Evolutionary conservation across 2,113 vertebrate genomes (phyloP).

Genomic region (Mastomys coucha): DNA sequence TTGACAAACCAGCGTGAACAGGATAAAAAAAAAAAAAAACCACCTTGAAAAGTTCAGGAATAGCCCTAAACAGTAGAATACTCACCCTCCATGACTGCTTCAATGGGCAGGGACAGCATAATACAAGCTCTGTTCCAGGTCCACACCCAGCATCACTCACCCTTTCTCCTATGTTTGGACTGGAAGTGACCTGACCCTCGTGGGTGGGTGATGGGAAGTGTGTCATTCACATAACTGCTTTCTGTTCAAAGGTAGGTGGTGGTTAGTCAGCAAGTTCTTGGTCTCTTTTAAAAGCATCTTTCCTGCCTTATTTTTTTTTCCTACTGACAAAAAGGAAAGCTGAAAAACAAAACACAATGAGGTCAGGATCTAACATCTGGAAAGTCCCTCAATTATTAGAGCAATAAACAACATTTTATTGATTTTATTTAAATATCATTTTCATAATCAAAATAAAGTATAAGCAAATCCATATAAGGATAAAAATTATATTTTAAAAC

Average conservation of each 20-base stretch:
- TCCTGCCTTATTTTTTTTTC: background rate
- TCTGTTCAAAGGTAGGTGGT: background rate
- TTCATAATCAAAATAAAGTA: conserved; percentile 38
- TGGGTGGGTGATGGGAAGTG: background rate
- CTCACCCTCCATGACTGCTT: background rate
- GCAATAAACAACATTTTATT: conserved; percentile 58
- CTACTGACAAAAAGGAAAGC: conserved; percentile 67
- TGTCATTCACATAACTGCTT: background rate
- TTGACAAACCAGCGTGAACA: background rate
- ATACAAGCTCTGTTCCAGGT: background rate
- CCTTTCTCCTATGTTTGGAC: background rate
- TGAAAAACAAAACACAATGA: conserved; percentile 71
- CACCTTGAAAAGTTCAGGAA: background rate
- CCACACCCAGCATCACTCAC: rapidly evolving
- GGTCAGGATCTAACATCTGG: conserved; percentile 49
- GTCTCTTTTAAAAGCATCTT: conserved; percentile 36
- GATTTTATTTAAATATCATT: conserved; percentile 22
- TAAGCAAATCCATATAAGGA: background rate
- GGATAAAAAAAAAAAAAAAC: background rate
- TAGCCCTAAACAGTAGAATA: background rate
- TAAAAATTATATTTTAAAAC: background rate
- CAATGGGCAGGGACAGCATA: background rate
- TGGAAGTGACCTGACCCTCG: background rate
- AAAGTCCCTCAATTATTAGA: conserved; percentile 35
- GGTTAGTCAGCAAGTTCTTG: background rate